Evolutionary conservation across 2,888 invertebrate genomes (phyloP).

Genomic region (Scaptodrosophila latifasciaeformis): DNA sequence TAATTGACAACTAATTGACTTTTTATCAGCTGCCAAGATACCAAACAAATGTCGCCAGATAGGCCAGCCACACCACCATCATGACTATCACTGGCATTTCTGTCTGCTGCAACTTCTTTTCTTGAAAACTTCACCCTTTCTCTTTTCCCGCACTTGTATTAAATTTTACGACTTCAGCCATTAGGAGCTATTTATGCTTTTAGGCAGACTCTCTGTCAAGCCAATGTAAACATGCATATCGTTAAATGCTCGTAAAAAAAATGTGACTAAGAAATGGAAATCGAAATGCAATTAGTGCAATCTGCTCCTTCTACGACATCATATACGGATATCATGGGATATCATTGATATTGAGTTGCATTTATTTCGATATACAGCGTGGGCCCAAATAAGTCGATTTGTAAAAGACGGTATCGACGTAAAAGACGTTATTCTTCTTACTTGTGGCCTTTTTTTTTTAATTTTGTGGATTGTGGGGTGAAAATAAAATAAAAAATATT

Average conservation of each 20-base stretch:
- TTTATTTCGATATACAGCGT: too few relatives aligned
- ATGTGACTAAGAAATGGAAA: not conserved
- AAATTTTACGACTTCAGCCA: not conserved
- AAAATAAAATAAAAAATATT: too few relatives aligned
- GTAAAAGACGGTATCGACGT: too few relatives aligned
- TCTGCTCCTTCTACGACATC: slow-evolving; percentile 9
- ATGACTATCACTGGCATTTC: not conserved
- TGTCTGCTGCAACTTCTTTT: not conserved
- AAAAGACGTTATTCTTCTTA: too few relatives aligned
- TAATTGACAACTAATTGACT: slow-evolving; percentile 1
- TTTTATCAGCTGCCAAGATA: slow-evolving; percentile 6
- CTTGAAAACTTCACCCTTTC: too few relatives aligned
- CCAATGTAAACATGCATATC: slow-evolving; percentile 7
- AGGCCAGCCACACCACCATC: not conserved
- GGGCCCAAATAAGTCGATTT: too few relatives aligned
- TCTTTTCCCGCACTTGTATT: too few relatives aligned
- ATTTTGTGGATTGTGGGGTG: too few relatives aligned
- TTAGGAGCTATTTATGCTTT: not conserved
- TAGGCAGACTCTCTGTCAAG: not conserved
- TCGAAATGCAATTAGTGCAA: slow-evolving; percentile 18
- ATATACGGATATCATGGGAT: too few relatives aligned
- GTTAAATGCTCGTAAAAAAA: slow-evolving; percentile 7
- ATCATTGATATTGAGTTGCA: too few relatives aligned
- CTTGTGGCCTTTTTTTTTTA: too few relatives aligned
- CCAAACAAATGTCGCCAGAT: not conserved